Percentiles rank a stretch among this genome's conserved stretches.
Evolutionary conservation across 2,113 vertebrate genomes (phyloP).

Genomic region (Thermophis baileyi): DNA sequence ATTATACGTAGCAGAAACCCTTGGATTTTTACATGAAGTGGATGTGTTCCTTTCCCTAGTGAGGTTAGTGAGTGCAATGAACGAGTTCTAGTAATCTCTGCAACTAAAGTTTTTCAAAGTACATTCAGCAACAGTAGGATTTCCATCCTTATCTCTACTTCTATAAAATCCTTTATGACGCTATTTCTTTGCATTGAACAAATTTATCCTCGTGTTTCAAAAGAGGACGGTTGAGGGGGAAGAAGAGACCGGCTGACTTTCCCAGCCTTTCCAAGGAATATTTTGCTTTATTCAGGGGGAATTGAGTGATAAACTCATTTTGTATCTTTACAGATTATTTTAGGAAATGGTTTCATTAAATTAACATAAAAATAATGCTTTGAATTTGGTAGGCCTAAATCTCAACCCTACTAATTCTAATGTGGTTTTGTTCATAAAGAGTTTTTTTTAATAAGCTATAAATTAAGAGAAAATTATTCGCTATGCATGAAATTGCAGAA

Average conservation of each 20-base stretch:
- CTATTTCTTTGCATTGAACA: background rate
- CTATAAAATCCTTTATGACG: background rate
- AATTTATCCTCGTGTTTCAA: background rate
- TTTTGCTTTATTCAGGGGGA: background rate
- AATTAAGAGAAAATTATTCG: background rate
- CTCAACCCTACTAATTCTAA: background rate
- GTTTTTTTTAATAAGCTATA: background rate
- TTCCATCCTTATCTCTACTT: background rate
- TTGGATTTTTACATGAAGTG: background rate
- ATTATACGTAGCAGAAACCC: background rate
- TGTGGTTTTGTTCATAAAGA: background rate
- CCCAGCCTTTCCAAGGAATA: background rate
- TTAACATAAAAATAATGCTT: background rate
- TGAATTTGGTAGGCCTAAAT: background rate
- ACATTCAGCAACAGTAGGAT: background rate
- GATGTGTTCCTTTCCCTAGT: background rate
- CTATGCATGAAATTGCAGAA: background rate
- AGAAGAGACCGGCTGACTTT: background rate
- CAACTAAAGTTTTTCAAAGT: background rate
- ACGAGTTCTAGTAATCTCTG: background rate
- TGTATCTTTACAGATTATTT: background rate
- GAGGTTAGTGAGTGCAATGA: background rate
- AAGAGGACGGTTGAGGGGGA: background rate
- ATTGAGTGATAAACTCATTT: background rate
- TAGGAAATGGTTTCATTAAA: background rate